phyloP scores from a whole-genome alignment of 2,888 invertebrate species.

The Apodemia zela region DNA sequence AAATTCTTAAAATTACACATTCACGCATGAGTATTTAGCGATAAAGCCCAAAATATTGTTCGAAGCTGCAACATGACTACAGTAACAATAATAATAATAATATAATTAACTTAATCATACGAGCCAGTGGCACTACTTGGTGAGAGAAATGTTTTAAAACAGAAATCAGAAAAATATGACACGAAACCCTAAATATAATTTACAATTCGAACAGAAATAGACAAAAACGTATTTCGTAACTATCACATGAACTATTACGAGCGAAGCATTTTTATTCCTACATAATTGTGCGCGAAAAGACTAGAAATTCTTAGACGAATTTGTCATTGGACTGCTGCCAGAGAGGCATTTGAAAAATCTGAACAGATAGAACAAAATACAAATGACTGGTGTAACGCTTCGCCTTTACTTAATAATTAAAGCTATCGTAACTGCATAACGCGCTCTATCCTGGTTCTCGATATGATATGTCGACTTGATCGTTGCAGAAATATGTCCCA shows the following conservation, averaged over 20 bases:
- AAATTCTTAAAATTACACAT: conserved; percentile 69
- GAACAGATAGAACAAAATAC: conserved; percentile 9
- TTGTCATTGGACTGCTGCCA: conserved; percentile 36
- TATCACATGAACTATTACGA: conserved; percentile 68
- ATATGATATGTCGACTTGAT: conserved; percentile 41
- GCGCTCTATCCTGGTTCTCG: conserved; percentile 37
- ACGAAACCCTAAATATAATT: conserved; percentile 61
- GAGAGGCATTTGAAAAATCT: neutral
- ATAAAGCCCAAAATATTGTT: conserved; percentile 76
- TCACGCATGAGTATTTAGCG: conserved; percentile 78
- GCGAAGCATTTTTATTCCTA: conserved; percentile 68
- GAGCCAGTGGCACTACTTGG: conserved; percentile 73
- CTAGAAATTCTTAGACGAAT: conserved; percentile 62
- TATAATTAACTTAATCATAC: conserved; percentile 44
- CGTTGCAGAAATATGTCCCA: conserved; percentile 6
- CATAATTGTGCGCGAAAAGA: conserved; percentile 72
- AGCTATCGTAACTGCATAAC: conserved; percentile 56
- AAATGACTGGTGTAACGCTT: conserved; percentile 16
- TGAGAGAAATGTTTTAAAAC: conserved; percentile 54
- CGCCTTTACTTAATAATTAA: conserved; percentile 45
- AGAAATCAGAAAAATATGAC: conserved; percentile 69
- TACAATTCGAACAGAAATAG: conserved; percentile 51
- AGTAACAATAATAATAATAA: conserved; percentile 49
- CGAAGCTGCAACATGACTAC: conserved; percentile 77
- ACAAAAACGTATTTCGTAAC: conserved; percentile 54